These are phyloP conservation scores for Lineus longissimus DNA, from an alignment of 1,140 invertebrate genomes.

Conservation along the genomic window DNA sequence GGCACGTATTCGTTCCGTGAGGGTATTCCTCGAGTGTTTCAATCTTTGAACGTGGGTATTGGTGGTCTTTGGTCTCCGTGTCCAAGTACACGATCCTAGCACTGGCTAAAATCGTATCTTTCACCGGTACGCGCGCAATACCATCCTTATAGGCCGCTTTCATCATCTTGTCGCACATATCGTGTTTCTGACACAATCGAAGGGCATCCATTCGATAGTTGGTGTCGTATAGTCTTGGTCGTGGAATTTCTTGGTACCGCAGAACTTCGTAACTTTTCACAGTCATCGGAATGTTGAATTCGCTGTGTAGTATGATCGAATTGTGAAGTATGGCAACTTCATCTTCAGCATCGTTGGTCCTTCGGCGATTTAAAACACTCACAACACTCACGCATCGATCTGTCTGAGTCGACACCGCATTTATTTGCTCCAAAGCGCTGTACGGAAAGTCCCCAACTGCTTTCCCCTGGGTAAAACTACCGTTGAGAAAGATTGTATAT, in stretches of 20 bases:
- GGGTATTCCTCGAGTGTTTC: constrained; percentile 2
- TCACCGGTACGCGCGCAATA: not conserved
- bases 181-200: constrained; percentile 1
- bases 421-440: constrained; percentile 2
- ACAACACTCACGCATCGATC: constrained; percentile 1
- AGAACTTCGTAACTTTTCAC: not conserved
- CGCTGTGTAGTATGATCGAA: not conserved
- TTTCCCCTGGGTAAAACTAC: constrained; percentile 2
- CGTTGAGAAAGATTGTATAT: constrained; percentile 2
- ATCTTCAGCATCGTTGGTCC: constrained; percentile 4
- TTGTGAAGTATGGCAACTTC: not conserved
- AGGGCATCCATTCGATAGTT: constrained; percentile 5
- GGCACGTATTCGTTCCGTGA: constrained; percentile 3
- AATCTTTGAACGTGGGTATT: not conserved
- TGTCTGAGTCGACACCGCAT: not conserved
- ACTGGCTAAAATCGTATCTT: constrained; percentile 3
- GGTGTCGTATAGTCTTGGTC: not conserved
- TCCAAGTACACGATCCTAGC: constrained; percentile 7
- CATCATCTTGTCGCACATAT: constrained; percentile 7
- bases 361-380: not conserved
- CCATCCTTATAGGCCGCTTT: constrained; percentile 5
- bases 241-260: constrained; percentile 1
- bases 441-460: not conserved
- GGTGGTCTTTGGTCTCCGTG: not conserved
- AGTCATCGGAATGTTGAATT: constrained; percentile 3